Evolutionary conservation across 2,113 vertebrate genomes (phyloP).

Genomic region (Lycaon pictus): DNA sequence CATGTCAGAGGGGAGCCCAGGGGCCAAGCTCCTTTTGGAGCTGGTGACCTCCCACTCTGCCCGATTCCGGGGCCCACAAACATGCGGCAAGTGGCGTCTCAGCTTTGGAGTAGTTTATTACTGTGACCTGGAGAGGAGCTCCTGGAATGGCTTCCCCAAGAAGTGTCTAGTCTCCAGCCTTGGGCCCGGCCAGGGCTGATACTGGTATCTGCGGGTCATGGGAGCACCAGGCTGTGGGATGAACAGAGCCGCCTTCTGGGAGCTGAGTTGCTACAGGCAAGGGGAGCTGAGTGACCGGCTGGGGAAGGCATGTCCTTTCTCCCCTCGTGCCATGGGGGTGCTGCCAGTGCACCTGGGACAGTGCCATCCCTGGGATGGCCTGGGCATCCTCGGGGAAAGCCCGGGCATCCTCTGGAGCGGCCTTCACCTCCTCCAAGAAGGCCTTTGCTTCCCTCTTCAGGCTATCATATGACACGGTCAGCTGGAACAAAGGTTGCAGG

Average conservation of each 20-base stretch:
- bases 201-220: not conserved
- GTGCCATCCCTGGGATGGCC: fast-evolving
- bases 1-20: not conserved
- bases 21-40: not conserved
- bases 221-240: not conserved
- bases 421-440: slow-evolving; percentile 72
- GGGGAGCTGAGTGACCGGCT: fast-evolving
- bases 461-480: slow-evolving; percentile 28
- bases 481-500: slow-evolving; percentile 62
- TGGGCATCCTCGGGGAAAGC: fast-evolving
- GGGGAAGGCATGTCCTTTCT: not conserved
- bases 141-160: not conserved
- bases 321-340: not conserved
- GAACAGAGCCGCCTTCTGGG: not conserved
- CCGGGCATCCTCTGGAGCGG: not conserved
- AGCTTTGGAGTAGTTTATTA: slow-evolving; percentile 56
- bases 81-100: not conserved
- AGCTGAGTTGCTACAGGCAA: not conserved
- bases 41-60: slow-evolving; percentile 85
- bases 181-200: not conserved
- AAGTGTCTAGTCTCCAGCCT: not conserved
- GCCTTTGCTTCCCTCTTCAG: slow-evolving; percentile 51
- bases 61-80: not conserved
- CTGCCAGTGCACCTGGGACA: not conserved
- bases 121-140: not conserved